These are phyloP conservation scores for Scrobipalpa atriplicella DNA, from an alignment of 2,888 invertebrate species.

Conservation along the genomic window DNA sequence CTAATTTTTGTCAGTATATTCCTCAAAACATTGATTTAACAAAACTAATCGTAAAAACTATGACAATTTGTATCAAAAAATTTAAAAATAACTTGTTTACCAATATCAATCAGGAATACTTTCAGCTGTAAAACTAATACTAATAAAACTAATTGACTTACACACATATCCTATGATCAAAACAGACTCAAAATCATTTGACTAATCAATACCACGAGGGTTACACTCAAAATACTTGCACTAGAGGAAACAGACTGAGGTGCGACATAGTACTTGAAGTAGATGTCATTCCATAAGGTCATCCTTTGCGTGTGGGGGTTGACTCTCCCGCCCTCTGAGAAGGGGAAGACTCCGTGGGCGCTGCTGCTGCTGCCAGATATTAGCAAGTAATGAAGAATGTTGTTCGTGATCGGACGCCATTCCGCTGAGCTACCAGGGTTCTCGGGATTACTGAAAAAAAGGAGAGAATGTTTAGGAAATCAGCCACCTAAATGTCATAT, in stretches of 20 bases:
- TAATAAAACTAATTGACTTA: too few relatives aligned
- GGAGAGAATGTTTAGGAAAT: neutral
- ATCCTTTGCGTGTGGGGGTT: constrained; percentile 55
- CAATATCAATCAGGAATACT: too few relatives aligned
- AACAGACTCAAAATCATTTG: constrained; percentile 44
- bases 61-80: too few relatives aligned
- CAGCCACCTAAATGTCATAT: neutral
- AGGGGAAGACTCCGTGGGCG: constrained; percentile 30
- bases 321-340: constrained; percentile 35
- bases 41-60: too few relatives aligned
- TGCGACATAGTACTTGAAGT: constrained; percentile 48
- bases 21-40: too few relatives aligned
- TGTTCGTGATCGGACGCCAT: constrained; percentile 46
- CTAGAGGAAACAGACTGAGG: constrained; percentile 42
- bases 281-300: constrained; percentile 52
- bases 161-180: constrained; percentile 32
- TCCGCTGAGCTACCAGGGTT: neutral
- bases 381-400: constrained; percentile 44
- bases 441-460: neutral
- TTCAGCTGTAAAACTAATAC: too few relatives aligned
- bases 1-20: too few relatives aligned
- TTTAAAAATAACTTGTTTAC: too few relatives aligned
- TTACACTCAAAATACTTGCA: constrained; percentile 25
- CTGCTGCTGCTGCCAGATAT: constrained; percentile 44
- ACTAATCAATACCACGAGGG: constrained; percentile 42